Evolutionary conservation across 2,797 vertebrate genomes (phyloP).

Genomic region (Echeneis naucrates): DNA sequence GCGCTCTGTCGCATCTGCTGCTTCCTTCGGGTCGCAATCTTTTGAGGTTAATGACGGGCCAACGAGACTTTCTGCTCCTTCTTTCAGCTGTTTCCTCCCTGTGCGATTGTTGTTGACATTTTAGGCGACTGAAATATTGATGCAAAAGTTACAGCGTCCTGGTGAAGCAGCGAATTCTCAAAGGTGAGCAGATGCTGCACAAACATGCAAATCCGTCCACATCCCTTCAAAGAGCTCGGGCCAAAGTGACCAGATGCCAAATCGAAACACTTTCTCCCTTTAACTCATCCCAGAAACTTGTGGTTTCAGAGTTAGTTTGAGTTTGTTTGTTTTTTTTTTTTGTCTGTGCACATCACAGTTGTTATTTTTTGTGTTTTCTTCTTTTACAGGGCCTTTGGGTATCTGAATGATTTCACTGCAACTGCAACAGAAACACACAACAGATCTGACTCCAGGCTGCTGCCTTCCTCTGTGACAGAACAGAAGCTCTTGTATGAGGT

Average conservation of each 20-base stretch:
- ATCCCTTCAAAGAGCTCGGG: background rate
- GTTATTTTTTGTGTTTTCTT: background rate
- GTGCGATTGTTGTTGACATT: background rate
- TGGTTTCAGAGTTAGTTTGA: too few relatives aligned
- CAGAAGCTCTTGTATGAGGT: background rate
- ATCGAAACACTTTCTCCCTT: conserved; percentile 8
- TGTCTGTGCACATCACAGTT: conserved; percentile 10
- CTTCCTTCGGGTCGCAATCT: background rate
- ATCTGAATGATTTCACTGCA: conserved; percentile 6
- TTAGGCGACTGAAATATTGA: background rate
- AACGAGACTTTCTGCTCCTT: background rate
- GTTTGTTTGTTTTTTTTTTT: too few relatives aligned
- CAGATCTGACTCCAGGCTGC: conserved; percentile 35
- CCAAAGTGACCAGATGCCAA: background rate
- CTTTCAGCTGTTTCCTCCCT: too few relatives aligned
- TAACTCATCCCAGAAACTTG: background rate
- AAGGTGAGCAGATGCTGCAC: background rate
- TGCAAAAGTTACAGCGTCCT: background rate
- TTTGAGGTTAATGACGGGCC: background rate
- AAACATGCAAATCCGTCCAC: background rate
- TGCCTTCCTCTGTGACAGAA: conserved; percentile 6
- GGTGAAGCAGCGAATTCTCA: background rate
- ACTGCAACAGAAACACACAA: conserved; percentile 36
- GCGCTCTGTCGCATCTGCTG: background rate
- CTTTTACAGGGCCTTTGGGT: conserved; percentile 9